Evolutionary conservation across 1,140 invertebrate species (phyloP).

Genomic region (Lasaia peninsularis): DNA sequence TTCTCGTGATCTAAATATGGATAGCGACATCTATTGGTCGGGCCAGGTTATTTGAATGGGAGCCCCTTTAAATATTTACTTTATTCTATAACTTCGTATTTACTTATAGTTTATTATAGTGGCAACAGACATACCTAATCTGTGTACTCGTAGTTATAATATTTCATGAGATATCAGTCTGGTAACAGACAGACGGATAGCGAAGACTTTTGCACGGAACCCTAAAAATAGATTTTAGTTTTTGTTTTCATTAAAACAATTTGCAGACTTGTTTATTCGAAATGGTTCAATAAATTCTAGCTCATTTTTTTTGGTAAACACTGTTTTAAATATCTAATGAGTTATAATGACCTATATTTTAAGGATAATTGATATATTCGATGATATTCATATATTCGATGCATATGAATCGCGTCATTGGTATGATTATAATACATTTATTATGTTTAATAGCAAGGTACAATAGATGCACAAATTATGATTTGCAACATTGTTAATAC

Average conservation of each 20-base stretch:
- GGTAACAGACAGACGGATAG: no score
- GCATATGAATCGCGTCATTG: slow-evolving; percentile 69
- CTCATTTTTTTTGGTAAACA: slow-evolving; percentile 5
- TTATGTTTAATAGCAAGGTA: slow-evolving; percentile 14
- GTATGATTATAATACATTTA: slow-evolving; percentile 34
- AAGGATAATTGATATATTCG: slow-evolving; percentile 52
- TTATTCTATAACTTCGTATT: no score
- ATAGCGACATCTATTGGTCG: no score
- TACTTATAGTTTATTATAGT: no score
- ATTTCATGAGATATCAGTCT: no score
- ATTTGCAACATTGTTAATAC: slow-evolving; percentile 19
- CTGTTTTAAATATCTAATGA: slow-evolving; percentile 72
- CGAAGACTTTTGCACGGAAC: no score
- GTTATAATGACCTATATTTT: slow-evolving; percentile 66
- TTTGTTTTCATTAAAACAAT: neutral
- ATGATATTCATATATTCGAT: slow-evolving; percentile 48
- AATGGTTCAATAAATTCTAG: neutral
- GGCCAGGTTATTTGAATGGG: no score
- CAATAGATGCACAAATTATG: slow-evolving; percentile 28
- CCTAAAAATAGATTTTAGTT: neutral
- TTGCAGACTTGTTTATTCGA: neutral
- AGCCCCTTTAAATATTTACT: no score
- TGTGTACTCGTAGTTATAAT: no score
- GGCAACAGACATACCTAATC: no score
- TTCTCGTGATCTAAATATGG: no score